A percentile compares a stretch with the other conserved stretches of the same genome.
phyloP scores from a whole-genome alignment of 2,797 vertebrate genomes.

The Pagetopsis macropterus region DNA sequence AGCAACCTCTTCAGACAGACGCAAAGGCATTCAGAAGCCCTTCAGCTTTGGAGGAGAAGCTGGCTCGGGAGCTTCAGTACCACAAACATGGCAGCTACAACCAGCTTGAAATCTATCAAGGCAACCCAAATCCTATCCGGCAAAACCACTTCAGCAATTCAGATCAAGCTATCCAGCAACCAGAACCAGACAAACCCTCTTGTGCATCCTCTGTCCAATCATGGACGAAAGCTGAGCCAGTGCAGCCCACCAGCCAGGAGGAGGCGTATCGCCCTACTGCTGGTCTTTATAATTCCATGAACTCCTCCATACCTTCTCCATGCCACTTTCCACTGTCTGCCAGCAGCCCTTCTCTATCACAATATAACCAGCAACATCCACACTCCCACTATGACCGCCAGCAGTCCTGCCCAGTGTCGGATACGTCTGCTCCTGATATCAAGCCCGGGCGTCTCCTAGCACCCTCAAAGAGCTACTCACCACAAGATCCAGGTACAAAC shows the following conservation, averaged over 20 bases:
- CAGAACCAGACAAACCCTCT: conserved; percentile 35
- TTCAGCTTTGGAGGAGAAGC: conserved; percentile 84
- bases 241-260: conserved; percentile 48
- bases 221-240: conserved; percentile 72
- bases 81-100: conserved; percentile 85
- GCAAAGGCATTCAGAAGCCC: background rate
- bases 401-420: conserved; percentile 73
- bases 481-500: conserved; percentile 68
- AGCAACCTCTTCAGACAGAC: conserved; percentile 64
- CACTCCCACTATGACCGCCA: conserved; percentile 57
- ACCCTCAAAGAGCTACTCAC: conserved; percentile 28
- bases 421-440: conserved; percentile 60
- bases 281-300: conserved; percentile 32
- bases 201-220: conserved; percentile 78
- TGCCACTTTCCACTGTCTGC: conserved; percentile 33
- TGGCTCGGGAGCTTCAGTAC: conserved; percentile 89
- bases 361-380: conserved; percentile 51
- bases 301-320: background rate
- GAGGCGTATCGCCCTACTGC: conserved; percentile 2
- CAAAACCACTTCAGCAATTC: background rate
- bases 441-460: conserved; percentile 22
- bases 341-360: conserved; percentile 55
- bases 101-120: conserved; percentile 35
- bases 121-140: conserved; percentile 16
- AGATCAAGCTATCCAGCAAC: conserved; percentile 35